Conservation (phyloP, 2,113 vertebrate genomes). For the Halcyon malimbica region DNA sequence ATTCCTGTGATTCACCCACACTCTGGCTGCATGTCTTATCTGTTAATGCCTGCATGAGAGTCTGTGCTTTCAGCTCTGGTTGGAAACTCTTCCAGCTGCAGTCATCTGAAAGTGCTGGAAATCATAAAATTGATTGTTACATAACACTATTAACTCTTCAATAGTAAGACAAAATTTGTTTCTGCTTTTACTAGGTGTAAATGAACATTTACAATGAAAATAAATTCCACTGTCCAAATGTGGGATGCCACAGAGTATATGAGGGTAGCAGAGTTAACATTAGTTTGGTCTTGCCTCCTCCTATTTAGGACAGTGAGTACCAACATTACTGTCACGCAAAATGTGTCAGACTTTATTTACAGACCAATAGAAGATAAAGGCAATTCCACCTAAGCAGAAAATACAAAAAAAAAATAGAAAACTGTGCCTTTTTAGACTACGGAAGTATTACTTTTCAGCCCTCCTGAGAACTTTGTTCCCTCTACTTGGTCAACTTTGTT, state of each 20-base stretch:
- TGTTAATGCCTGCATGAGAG: fast-evolving
- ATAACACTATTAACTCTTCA: not conserved
- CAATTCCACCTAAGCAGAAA: not conserved
- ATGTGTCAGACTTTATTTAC: not conserved
- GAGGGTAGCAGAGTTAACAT: not conserved
- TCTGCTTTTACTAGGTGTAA: not conserved
- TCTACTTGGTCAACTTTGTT: not conserved
- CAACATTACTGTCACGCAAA: not conserved
- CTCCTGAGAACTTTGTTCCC: not conserved
- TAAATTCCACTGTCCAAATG: not conserved
- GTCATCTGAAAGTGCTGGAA: not conserved
- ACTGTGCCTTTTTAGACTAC: not conserved
- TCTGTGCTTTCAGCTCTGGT: not conserved
- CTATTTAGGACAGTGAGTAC: not conserved
- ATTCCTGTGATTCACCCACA: not conserved
- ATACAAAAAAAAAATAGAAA: not conserved
- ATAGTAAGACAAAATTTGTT: not conserved
- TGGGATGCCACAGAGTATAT: not conserved
- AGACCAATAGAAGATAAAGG: not conserved
- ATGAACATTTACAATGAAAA: not conserved
- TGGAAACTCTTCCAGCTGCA: not conserved
- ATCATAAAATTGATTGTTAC: not conserved
- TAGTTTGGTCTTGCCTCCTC: not conserved
- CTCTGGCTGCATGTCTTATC: not conserved
- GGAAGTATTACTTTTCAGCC: not conserved